phyloP scores from a whole-genome alignment of 2,888 invertebrate species.

The Cataglyphis albicans region DNA sequence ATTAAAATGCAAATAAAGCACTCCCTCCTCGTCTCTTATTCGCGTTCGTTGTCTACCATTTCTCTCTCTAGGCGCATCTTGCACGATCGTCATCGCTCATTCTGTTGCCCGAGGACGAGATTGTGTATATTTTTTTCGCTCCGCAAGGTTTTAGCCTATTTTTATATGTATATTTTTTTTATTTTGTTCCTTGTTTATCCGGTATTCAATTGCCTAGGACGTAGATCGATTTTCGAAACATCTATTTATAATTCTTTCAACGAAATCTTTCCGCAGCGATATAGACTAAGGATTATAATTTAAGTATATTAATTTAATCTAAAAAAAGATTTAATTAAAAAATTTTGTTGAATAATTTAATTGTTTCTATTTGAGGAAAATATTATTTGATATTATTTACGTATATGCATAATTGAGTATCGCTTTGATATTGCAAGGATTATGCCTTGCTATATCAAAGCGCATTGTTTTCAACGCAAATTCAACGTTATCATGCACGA shows the following conservation, averaged over 20 bases:
- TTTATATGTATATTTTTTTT: not conserved
- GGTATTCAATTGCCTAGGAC: not conserved
- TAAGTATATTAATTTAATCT: not conserved
- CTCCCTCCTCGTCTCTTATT: slow-evolving; percentile 57
- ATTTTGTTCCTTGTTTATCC: not conserved
- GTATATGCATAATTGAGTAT: not conserved
- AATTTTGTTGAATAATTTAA: not conserved
- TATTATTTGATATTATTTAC: not conserved
- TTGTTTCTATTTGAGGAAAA: not conserved
- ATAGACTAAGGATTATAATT: not conserved
- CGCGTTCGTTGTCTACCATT: not conserved
- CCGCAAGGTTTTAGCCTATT: slow-evolving; percentile 1
- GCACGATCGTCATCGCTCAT: slow-evolving; percentile 58
- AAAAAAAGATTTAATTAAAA: not conserved
- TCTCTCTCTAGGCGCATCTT: slow-evolving; percentile 43
- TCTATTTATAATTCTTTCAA: not conserved
- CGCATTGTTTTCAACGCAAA: slow-evolving; percentile 47
- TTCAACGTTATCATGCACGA: slow-evolving; percentile 17
- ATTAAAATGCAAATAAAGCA: slow-evolving; percentile 84
- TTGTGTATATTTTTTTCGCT: not conserved
- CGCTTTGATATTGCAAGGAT: slow-evolving; percentile 2
- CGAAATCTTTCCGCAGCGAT: not conserved
- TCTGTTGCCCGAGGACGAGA: slow-evolving; percentile 8
- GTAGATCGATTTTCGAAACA: not conserved
- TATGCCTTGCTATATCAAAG: slow-evolving; percentile 1